phyloP scores from a whole-genome alignment of 1,140 invertebrate species.

The Calosoma granatense region DNA sequence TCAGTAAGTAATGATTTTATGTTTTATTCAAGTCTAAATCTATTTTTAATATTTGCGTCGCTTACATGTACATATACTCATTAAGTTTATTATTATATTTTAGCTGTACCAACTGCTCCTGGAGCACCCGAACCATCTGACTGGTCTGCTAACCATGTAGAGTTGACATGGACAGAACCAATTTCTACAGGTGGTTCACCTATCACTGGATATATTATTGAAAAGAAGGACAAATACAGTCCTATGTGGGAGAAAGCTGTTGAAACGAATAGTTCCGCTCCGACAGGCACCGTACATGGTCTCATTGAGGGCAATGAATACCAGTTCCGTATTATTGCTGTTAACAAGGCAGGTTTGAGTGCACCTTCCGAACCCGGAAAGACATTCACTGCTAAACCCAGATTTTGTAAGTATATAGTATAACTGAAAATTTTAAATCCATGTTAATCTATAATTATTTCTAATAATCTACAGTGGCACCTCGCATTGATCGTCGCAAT shows the following conservation, averaged over 20 bases:
- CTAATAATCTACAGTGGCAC: slow-evolving; percentile 56
- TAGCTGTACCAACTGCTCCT: slow-evolving; percentile 64
- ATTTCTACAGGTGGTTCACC: slow-evolving; percentile 81
- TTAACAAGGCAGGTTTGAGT: slow-evolving; percentile 89
- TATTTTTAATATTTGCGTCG: slow-evolving; percentile 11
- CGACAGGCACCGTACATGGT: slow-evolving; percentile 68
- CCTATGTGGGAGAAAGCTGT: slow-evolving; percentile 83
- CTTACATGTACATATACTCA: slow-evolving; percentile 5
- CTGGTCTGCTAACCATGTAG: slow-evolving; percentile 85
- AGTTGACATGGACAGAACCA: slow-evolving; percentile 75
- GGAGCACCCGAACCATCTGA: slow-evolving; percentile 79
- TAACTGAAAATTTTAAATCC: slow-evolving; percentile 6
- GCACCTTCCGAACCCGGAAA: slow-evolving; percentile 81
- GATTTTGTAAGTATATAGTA: slow-evolving; percentile 52
- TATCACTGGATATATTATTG: slow-evolving; percentile 89
- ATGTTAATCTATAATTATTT: slow-evolving; percentile 10
- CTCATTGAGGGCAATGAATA: slow-evolving; percentile 96
- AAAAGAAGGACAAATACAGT: slow-evolving; percentile 95
- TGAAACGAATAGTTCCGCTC: slow-evolving; percentile 62
- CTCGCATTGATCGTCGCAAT: slow-evolving; percentile 90
- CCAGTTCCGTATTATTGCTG: slow-evolving; percentile 93
- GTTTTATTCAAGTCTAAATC: slow-evolving; percentile 11
- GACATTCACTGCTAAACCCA: slow-evolving; percentile 83
- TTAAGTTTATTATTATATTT: slow-evolving; percentile 21
- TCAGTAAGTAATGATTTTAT: slow-evolving; percentile 53